Conservation (phyloP, 2,113 vertebrate species). For the Hippocampus mohnikei region DNA sequence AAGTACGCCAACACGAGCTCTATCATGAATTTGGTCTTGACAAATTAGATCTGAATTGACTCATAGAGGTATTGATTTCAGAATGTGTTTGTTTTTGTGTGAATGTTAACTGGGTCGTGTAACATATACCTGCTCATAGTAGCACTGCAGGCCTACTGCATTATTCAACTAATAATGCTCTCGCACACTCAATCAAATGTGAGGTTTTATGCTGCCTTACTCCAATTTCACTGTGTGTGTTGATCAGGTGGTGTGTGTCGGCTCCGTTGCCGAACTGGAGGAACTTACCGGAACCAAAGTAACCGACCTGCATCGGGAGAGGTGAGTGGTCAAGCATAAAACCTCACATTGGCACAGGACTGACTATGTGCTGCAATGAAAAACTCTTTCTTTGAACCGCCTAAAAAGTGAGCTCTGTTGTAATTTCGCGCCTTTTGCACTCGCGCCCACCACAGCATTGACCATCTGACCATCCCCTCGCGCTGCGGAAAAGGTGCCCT, state of each 20-base stretch:
- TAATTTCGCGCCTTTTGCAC: background rate
- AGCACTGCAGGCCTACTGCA: background rate
- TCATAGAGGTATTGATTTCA: too few relatives aligned
- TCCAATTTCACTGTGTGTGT: background rate
- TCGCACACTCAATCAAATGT: background rate
- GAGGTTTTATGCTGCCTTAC: background rate
- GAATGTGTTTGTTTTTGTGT: too few relatives aligned
- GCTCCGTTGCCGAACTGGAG: constrained; percentile 87
- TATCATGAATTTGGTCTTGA: background rate
- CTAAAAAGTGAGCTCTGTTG: background rate
- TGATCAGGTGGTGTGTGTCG: constrained; percentile 87
- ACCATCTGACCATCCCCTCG: constrained; percentile 83
- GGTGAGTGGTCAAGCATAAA: constrained; percentile 66
- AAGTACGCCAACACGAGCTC: background rate
- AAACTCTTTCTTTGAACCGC: background rate
- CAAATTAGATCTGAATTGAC: background rate
- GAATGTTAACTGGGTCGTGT: too few relatives aligned
- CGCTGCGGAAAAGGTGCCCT: constrained; percentile 80
- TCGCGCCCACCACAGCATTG: constrained; percentile 72
- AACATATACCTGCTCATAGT: too few relatives aligned
- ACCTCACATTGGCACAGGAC: background rate
- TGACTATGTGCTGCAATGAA: background rate
- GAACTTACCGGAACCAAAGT: constrained; percentile 83
- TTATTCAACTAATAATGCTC: background rate
- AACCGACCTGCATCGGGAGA: constrained; percentile 93